Percentiles rank a stretch among this genome's conserved stretches.
Evolutionary conservation across 2,888 invertebrate genomes (phyloP).

Genomic region (Megaustenia siamemsis): DNA sequence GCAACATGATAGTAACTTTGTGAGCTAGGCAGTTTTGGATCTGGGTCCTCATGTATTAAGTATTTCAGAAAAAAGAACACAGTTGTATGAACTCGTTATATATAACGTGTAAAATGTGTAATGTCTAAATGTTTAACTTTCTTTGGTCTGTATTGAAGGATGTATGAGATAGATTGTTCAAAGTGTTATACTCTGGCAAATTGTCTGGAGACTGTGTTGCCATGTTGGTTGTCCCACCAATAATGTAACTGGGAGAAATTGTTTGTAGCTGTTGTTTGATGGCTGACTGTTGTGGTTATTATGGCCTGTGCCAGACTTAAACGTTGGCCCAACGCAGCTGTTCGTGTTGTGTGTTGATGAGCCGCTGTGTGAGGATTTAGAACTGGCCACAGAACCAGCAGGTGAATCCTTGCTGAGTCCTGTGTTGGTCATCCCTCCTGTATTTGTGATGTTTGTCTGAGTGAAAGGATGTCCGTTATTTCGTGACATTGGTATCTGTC

Average conservation of each 20-base stretch:
- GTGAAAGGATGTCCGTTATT: constrained; percentile 35
- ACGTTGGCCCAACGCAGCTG: not conserved
- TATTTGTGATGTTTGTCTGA: constrained; percentile 49
- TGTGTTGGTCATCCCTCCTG: constrained; percentile 36
- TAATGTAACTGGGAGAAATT: constrained; percentile 12
- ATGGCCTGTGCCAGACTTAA: constrained; percentile 20
- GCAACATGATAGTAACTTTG: not conserved
- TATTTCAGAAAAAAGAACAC: not conserved
- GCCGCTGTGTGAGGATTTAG: constrained; percentile 70
- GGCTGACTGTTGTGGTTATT: constrained; percentile 18
- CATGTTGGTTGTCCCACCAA: constrained; percentile 37
- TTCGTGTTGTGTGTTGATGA: constrained; percentile 54
- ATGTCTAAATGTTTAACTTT: constrained; percentile 65
- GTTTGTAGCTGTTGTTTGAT: constrained; percentile 28
- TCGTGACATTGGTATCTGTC: constrained; percentile 41
- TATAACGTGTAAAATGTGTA: not conserved
- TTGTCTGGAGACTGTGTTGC: constrained; percentile 51
- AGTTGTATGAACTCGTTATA: not conserved
- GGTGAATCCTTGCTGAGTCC: constrained; percentile 66
- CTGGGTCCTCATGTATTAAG: not conserved
- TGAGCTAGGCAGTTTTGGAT: not conserved
- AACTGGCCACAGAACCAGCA: constrained; percentile 77
- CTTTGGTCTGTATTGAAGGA: constrained; percentile 72
- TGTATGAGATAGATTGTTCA: constrained; percentile 67
- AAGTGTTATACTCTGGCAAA: constrained; percentile 67